These are phyloP conservation scores for Danio kyathit DNA, from an alignment of 2,797 vertebrate genomes.

Conservation along the genomic window DNA sequence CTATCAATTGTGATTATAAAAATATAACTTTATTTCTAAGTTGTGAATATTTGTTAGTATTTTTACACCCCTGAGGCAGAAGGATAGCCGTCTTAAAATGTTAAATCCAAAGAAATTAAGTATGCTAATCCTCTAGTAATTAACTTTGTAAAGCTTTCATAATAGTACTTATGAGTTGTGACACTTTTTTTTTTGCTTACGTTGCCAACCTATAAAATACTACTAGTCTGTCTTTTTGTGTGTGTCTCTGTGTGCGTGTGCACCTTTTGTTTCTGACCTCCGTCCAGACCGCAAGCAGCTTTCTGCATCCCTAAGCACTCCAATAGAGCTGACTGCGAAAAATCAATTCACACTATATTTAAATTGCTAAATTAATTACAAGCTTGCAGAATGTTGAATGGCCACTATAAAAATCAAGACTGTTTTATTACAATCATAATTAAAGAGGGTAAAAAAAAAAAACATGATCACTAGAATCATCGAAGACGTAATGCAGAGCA, in stretches of 20 bases:
- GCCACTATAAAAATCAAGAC: neutral
- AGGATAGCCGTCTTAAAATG: neutral
- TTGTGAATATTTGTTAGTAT: neutral
- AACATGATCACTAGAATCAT: constrained; percentile 21
- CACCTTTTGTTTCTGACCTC: constrained; percentile 3
- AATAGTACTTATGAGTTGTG: neutral
- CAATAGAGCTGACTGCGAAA: constrained; percentile 40
- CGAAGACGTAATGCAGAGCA: neutral
- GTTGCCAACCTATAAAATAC: neutral
- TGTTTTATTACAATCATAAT: constrained; percentile 28
- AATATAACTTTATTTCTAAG: too few relatives aligned
- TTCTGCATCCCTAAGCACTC: constrained; percentile 43
- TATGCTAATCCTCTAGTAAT: neutral
- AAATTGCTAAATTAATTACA: constrained; percentile 41
- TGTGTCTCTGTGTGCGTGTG: too few relatives aligned
- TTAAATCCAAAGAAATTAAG: neutral
- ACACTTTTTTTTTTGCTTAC: neutral
- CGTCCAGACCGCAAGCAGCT: constrained; percentile 14
- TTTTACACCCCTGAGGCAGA: neutral
- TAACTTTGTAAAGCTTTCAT: neutral
- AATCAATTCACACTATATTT: constrained; percentile 45
- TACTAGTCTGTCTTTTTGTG: neutral
- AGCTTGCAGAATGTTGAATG: constrained; percentile 16
- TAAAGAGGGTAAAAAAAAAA: constrained; percentile 8
- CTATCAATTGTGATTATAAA: too few relatives aligned